Evolutionary conservation across 1,140 invertebrate species (phyloP).

Genomic region (Eupeodes corollae): DNA sequence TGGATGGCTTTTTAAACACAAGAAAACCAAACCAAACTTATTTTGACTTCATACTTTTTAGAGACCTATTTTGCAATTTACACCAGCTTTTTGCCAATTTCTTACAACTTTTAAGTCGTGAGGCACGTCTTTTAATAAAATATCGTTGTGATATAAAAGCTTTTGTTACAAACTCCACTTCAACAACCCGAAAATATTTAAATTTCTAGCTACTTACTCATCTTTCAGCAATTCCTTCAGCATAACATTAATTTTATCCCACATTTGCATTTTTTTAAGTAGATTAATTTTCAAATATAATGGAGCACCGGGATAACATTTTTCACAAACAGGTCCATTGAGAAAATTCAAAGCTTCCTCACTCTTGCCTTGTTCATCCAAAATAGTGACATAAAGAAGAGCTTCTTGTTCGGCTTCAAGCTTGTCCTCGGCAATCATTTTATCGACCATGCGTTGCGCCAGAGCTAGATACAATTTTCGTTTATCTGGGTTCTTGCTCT

Average conservation of each 20-base stretch:
- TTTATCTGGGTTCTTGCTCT: conserved; percentile 41
- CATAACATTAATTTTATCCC: conserved; percentile 56
- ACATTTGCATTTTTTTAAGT: conserved; percentile 58
- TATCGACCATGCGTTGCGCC: conserved; percentile 78
- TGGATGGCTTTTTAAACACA: too few species aligned
- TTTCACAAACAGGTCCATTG: conserved; percentile 57
- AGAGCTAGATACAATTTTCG: conserved; percentile 61
- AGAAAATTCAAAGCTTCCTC: conserved; percentile 71
- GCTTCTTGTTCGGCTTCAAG: conserved; percentile 90
- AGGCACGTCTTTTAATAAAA: too few species aligned
- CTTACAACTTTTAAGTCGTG: too few species aligned
- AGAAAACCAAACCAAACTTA: too few species aligned
- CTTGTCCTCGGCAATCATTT: conserved; percentile 78
- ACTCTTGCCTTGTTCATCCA: conserved; percentile 74
- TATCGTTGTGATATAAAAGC: too few species aligned
- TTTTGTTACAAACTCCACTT: too few species aligned
- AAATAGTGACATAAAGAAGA: conserved; percentile 79
- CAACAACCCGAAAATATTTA: too few species aligned
- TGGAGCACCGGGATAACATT: conserved; percentile 48
- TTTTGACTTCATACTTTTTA: too few species aligned
- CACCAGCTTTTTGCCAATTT: too few species aligned
- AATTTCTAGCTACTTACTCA: conserved; percentile 56
- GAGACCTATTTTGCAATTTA: too few species aligned
- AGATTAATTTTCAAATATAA: conserved; percentile 59
- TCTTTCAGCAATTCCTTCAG: conserved; percentile 57